These are phyloP conservation scores for Rhabdophis nuchalis DNA, from an alignment of 2,797 vertebrate genomes.

Conservation along the genomic window DNA sequence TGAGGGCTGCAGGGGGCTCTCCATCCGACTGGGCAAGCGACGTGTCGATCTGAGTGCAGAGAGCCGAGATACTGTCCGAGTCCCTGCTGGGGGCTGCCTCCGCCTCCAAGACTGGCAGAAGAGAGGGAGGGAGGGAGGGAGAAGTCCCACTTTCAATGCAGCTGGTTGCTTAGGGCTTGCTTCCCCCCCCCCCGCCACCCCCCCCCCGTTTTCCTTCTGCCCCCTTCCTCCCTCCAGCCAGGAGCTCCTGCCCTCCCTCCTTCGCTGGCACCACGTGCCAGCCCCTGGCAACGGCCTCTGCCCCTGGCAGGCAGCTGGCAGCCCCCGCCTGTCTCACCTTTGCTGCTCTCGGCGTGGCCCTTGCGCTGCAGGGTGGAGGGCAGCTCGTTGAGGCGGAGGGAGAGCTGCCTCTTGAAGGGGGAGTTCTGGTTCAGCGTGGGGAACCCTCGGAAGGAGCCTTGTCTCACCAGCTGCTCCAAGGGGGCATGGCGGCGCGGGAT, in stretches of 20 bases:
- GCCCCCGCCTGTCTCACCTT: constrained; percentile 64
- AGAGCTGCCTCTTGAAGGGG: constrained; percentile 90
- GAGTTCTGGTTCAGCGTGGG: constrained; percentile 90
- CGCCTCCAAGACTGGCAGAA: constrained; percentile 60
- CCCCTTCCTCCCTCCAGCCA: neutral
- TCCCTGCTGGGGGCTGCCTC: constrained; percentile 63
- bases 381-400: constrained; percentile 88
- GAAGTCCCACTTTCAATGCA: neutral
- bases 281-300: too few relatives aligned
- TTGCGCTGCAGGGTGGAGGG: constrained; percentile 89
- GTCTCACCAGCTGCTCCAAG: constrained; percentile 90
- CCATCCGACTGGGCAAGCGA: constrained; percentile 80
- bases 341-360: constrained; percentile 83
- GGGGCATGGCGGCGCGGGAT: constrained; percentile 90
- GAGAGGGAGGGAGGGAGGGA: neutral
- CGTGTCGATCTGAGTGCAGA: constrained; percentile 84
- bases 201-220: neutral
- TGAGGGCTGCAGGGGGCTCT: constrained; percentile 63
- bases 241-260: too few relatives aligned
- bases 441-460: constrained; percentile 90
- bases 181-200: too few relatives aligned
- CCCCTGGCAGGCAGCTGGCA: neutral
- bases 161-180: neutral
- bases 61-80: constrained; percentile 78
- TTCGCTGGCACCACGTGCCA: accelerated